These are phyloP conservation scores for Xerus inauris DNA, from an alignment of 2,113 vertebrate genomes.

Conservation along the genomic window DNA sequence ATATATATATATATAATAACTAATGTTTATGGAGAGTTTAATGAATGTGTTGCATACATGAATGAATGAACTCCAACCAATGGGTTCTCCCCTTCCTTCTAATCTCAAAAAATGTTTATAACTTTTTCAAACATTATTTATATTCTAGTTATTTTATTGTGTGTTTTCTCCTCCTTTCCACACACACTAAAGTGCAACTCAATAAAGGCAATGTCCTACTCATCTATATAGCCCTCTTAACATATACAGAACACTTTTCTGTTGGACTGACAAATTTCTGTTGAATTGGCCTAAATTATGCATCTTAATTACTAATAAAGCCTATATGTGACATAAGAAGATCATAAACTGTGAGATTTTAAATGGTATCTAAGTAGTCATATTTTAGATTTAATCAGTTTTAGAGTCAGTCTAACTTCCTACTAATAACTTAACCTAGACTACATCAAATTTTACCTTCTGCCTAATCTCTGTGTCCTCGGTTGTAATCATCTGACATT, in stretches of 20 bases:
- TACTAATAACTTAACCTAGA: not conserved
- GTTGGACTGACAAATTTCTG: not conserved
- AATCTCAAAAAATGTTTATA: not conserved
- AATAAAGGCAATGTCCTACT: too few relatives aligned
- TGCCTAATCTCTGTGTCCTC: not conserved
- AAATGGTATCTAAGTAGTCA: not conserved
- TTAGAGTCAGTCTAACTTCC: not conserved
- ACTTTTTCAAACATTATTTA: not conserved
- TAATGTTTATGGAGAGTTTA: not conserved
- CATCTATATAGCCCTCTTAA: not conserved
- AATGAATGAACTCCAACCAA: not conserved
- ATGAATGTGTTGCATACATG: not conserved
- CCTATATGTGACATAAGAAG: not conserved
- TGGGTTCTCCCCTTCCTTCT: not conserved
- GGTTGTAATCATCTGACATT: not conserved
- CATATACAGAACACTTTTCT: not conserved
- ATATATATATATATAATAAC: not conserved
- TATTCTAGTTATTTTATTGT: not conserved
- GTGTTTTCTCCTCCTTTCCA: not conserved
- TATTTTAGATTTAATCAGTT: not conserved
- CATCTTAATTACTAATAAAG: not conserved
- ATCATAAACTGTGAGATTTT: not conserved
- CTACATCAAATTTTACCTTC: not conserved
- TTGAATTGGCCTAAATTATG: not conserved
- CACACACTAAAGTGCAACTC: not conserved